phyloP scores from a whole-genome alignment of 1,140 invertebrate genomes.

The Drosophila funebris region DNA sequence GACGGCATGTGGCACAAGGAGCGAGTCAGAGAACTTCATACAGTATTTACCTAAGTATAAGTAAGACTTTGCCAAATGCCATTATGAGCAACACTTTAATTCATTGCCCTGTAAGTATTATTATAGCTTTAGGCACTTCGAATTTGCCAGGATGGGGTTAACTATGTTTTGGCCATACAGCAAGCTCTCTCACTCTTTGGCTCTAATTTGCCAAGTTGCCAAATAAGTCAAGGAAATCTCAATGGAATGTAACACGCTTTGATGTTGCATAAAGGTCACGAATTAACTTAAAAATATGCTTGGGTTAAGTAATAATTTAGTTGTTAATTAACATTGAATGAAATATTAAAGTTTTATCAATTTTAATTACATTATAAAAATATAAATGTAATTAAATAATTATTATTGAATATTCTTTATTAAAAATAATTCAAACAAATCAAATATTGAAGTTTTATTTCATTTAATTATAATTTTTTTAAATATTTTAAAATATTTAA shows the following conservation, averaged over 20 bases:
- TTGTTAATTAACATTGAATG: too few species aligned
- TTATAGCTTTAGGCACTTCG: constrained; percentile 6
- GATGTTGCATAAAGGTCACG: background rate
- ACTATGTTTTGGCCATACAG: background rate
- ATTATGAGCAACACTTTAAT: constrained; percentile 24
- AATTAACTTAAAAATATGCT: too few species aligned
- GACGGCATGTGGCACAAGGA: background rate
- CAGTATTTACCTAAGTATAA: constrained; percentile 12
- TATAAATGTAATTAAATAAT: background rate
- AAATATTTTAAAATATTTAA: background rate
- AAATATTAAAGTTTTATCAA: too few species aligned
- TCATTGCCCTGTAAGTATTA: constrained; percentile 12
- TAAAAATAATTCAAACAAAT: too few species aligned
- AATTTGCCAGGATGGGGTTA: background rate
- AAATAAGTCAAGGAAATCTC: background rate
- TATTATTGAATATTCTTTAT: too few species aligned
- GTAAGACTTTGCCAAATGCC: constrained; percentile 7
- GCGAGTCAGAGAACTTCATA: background rate
- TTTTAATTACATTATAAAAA: too few species aligned
- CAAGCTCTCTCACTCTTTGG: too few species aligned
- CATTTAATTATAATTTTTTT: background rate
- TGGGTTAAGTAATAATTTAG: too few species aligned
- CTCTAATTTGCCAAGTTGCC: background rate
- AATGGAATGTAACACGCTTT: background rate
- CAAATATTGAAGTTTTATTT: background rate